phyloP scores from a whole-genome alignment of 2,888 invertebrate species.

The Mylabris sibirica region DNA sequence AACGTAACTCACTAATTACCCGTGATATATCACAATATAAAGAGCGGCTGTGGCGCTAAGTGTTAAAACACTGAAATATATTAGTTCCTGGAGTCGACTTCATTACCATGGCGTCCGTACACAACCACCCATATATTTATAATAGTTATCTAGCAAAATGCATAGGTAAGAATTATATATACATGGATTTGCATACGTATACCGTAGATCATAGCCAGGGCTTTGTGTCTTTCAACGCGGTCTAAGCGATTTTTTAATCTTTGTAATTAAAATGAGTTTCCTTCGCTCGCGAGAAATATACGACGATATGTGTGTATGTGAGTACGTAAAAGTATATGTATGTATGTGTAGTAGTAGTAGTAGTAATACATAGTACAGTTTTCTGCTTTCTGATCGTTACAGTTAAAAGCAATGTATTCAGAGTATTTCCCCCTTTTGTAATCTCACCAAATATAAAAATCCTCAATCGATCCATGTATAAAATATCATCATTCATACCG shows the following conservation, averaged over 20 bases:
- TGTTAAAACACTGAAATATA: constrained; percentile 62
- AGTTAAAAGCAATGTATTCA: not conserved
- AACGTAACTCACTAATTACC: constrained; percentile 60
- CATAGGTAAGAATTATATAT: constrained; percentile 59
- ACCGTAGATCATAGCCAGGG: constrained; percentile 53
- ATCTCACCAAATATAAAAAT: constrained; percentile 30
- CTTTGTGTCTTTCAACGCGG: constrained; percentile 58
- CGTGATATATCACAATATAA: constrained; percentile 61
- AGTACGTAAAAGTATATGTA: not conserved
- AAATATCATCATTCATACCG: constrained; percentile 41
- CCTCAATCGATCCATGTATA: constrained; percentile 39
- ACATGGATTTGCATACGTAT: constrained; percentile 56
- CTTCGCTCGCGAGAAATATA: constrained; percentile 50
- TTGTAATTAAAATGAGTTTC: constrained; percentile 62
- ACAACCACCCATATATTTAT: constrained; percentile 56
- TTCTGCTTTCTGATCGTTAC: constrained; percentile 7
- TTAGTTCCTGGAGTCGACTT: constrained; percentile 56
- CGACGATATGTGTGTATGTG: constrained; percentile 28
- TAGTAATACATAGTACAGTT: not conserved
- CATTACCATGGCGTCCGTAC: constrained; percentile 54
- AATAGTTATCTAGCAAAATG: constrained; percentile 57
- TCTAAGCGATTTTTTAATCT: constrained; percentile 59
- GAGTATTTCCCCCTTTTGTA: not conserved
- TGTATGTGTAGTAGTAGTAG: not conserved
- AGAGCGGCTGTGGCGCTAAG: constrained; percentile 58